Evolutionary conservation across 2,113 vertebrate genomes (phyloP).

Genomic region (Empidonax alnorum): DNA sequence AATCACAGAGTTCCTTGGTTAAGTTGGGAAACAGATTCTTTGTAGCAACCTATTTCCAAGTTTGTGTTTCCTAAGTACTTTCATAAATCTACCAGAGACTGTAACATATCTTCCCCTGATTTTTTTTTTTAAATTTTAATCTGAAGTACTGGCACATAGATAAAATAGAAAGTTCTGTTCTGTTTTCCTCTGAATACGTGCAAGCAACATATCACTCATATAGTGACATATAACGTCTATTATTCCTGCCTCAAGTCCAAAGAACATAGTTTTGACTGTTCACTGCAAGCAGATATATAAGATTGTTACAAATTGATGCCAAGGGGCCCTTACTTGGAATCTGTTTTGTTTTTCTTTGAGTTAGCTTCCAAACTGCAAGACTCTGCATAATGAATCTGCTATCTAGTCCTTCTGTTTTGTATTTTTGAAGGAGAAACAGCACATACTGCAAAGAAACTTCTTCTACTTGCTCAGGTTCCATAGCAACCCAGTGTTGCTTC

Average conservation of each 20-base stretch:
- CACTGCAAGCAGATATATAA: constrained; percentile 4
- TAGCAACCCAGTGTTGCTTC: constrained; percentile 50
- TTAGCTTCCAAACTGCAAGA: constrained; percentile 48
- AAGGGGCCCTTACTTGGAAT: constrained; percentile 56
- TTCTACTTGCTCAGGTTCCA: constrained; percentile 60
- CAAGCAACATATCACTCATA: constrained; percentile 25
- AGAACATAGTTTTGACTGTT: constrained; percentile 54
- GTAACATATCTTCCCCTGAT: neutral
- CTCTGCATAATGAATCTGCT: constrained; percentile 62
- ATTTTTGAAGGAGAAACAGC: constrained; percentile 62
- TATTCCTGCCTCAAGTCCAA: constrained; percentile 54
- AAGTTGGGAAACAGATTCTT: neutral
- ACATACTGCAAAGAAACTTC: constrained; percentile 39
- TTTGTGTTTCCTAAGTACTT: constrained; percentile 36
- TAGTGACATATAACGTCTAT: neutral
- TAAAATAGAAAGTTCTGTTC: constrained; percentile 39
- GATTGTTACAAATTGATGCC: constrained; percentile 59
- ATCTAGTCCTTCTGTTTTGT: constrained; percentile 68
- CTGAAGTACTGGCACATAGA: neutral
- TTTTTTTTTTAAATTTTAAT: constrained; percentile 17
- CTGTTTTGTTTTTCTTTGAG: constrained; percentile 42
- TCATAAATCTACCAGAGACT: constrained; percentile 18
- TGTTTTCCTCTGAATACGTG: neutral
- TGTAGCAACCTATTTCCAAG: constrained; percentile 6
- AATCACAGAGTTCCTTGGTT: neutral